phyloP scores from a whole-genome alignment of 2,888 invertebrate genomes.

The Eubasilissa splendida region DNA sequence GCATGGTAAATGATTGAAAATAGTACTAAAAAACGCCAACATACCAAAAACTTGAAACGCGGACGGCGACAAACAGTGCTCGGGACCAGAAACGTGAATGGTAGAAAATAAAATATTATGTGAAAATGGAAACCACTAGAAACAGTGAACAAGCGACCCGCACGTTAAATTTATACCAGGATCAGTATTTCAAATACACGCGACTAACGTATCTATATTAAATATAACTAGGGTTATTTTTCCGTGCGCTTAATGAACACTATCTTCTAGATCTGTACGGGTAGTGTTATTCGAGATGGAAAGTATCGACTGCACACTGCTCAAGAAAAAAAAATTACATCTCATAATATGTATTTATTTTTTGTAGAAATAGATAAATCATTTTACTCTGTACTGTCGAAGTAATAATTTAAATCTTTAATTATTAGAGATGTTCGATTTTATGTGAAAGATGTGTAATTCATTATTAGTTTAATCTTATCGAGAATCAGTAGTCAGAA shows the following conservation, averaged over 20 bases:
- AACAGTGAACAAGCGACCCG: not conserved
- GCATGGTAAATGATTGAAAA: not conserved
- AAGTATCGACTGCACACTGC: no score
- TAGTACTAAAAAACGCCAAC: not conserved
- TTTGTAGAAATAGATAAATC: no score
- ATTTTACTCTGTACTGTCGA: no score
- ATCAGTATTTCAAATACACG: not conserved
- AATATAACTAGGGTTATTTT: not conserved
- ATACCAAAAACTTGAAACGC: constrained; percentile 31
- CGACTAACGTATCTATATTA: not conserved
- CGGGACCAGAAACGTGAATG: constrained; percentile 34
- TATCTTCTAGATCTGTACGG: no score
- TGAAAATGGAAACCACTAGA: not conserved
- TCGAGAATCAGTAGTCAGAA: no score
- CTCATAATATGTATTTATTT: no score
- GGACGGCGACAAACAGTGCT: constrained; percentile 10
- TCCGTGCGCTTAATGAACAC: not conserved
- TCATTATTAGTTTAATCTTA: no score
- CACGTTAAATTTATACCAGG: not conserved
- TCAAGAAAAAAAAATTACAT: no score
- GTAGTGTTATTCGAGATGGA: no score
- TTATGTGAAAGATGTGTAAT: no score
- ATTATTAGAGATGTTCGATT: no score
- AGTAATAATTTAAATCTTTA: no score
- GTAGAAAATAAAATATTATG: not conserved